phyloP scores from a whole-genome alignment of 2,888 invertebrate genomes.

The Lepidocyrtoides sp. region DNA sequence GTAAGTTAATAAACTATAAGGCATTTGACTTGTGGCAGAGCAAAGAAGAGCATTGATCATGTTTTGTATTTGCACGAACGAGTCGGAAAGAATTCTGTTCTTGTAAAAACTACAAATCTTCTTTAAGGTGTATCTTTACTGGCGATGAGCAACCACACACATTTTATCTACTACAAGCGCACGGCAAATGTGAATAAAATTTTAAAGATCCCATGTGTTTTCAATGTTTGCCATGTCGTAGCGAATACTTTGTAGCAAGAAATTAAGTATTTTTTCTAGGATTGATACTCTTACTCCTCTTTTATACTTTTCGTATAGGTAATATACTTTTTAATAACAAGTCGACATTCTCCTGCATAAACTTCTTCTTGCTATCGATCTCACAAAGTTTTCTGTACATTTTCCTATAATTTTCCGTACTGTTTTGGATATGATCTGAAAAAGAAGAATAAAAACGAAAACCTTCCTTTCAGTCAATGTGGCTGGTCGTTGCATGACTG shows the following conservation, averaged over 20 bases:
- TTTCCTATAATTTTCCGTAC: neutral
- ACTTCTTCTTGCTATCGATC: neutral
- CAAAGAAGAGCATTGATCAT: constrained; percentile 53
- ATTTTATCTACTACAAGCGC: too few relatives aligned
- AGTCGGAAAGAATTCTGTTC: neutral
- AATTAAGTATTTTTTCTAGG: neutral
- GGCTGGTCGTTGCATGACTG: too few relatives aligned
- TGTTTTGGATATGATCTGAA: neutral
- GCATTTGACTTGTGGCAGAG: neutral
- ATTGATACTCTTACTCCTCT: neutral
- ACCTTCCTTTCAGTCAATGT: too few relatives aligned
- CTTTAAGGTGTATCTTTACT: neutral
- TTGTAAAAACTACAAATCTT: neutral
- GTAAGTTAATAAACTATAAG: constrained; percentile 14
- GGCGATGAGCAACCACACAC: too few relatives aligned
- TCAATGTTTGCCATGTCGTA: constrained; percentile 52
- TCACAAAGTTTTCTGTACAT: neutral
- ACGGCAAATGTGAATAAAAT: constrained; percentile 43
- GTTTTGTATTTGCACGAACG: constrained; percentile 39
- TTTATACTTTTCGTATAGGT: neutral
- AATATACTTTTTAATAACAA: neutral
- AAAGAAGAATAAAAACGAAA: too few relatives aligned
- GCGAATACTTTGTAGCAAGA: constrained; percentile 53
- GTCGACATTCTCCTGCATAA: too few relatives aligned
- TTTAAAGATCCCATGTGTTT: constrained; percentile 73